These are phyloP conservation scores for Mellilla xanthometata DNA, from an alignment of 2,888 invertebrate genomes.

Conservation along the genomic window DNA sequence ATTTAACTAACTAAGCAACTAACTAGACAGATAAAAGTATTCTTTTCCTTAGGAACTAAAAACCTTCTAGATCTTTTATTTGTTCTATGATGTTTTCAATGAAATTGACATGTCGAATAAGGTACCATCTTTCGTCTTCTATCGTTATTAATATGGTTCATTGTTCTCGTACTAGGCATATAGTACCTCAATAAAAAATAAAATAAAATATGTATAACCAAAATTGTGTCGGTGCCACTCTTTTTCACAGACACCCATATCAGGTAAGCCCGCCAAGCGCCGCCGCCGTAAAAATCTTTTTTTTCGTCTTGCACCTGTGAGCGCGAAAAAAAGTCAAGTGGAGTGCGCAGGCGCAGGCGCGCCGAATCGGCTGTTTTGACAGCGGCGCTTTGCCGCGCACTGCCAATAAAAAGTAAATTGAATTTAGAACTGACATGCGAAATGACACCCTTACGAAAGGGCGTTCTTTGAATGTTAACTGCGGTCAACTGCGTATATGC, in stretches of 20 bases:
- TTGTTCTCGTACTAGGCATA: no score
- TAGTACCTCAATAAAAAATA: no score
- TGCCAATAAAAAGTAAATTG: slow-evolving; percentile 46
- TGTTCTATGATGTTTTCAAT: no score
- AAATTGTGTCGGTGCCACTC: slow-evolving; percentile 1
- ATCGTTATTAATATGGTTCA: no score
- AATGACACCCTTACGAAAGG: slow-evolving; percentile 32
- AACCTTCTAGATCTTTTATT: no score
- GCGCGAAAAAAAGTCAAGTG: slow-evolving; percentile 48
- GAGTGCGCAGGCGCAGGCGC: slow-evolving; percentile 29
- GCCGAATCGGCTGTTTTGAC: slow-evolving; percentile 70
- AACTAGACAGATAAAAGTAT: no score
- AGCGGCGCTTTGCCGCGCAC: slow-evolving; percentile 61
- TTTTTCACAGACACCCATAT: slow-evolving; percentile 32
- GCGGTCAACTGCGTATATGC: no score
- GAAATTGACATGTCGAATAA: no score
- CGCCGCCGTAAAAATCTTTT: slow-evolving; percentile 70
- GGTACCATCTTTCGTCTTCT: not conserved
- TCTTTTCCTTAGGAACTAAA: no score
- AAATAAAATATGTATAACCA: slow-evolving; percentile 1
- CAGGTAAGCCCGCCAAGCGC: slow-evolving; percentile 58
- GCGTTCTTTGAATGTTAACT: no score
- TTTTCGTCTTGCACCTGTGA: slow-evolving; percentile 67
- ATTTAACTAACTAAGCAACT: no score
- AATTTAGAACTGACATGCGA: slow-evolving; percentile 39